phyloP scores from a whole-genome alignment of 2,113 vertebrate species.

The Dicrurus megarhynchus region DNA sequence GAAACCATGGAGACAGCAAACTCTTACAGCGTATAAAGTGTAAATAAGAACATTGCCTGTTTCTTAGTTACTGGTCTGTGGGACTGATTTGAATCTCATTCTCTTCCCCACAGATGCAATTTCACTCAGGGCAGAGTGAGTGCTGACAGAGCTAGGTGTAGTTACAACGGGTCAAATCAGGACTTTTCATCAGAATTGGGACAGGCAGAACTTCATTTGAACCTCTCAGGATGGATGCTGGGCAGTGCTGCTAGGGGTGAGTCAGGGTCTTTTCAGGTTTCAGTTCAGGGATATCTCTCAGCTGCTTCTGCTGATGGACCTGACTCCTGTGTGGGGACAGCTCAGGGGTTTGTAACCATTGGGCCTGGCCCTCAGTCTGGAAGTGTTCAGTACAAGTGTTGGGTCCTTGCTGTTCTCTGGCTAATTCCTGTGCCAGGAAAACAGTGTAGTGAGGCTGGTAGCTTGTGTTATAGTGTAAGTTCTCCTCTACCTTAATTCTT shows the following conservation, averaged over 20 bases:
- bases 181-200: neutral
- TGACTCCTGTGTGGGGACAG: neutral
- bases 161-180: neutral
- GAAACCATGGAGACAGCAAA: neutral
- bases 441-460: neutral
- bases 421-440: neutral
- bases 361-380: neutral
- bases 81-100: neutral
- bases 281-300: neutral
- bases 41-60: neutral
- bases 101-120: neutral
- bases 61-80: neutral
- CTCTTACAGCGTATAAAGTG: neutral
- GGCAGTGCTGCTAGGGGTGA: neutral
- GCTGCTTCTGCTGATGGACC: neutral
- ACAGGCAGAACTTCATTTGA: neutral
- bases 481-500: neutral
- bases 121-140: neutral
- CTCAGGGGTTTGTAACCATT: accelerated
- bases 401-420: neutral
- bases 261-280: neutral
- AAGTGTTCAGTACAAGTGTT: accelerated
- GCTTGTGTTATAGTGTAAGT: neutral
- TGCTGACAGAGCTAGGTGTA: neutral
- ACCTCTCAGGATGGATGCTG: neutral